Conservation (phyloP, 2,113 vertebrate genomes). For the Oryzias melastigma region DNA sequence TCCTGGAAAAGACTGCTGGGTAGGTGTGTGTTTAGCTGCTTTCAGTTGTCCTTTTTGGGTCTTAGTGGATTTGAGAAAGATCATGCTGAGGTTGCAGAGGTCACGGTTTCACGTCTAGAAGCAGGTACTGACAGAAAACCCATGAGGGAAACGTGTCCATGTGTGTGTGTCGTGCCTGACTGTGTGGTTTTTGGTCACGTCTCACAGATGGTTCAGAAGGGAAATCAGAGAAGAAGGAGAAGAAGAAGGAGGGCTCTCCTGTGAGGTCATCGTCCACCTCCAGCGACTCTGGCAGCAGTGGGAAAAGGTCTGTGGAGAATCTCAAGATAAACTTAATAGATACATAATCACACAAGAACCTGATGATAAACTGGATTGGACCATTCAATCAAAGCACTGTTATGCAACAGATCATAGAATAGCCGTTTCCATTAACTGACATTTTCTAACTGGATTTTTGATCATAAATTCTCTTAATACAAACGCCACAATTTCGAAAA, state of each 20-base stretch:
- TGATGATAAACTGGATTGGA: too few relatives aligned
- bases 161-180: not conserved
- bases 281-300: slow-evolving; percentile 78
- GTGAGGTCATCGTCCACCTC: slow-evolving; percentile 78
- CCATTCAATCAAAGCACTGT: not conserved
- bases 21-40: slow-evolving; percentile 2
- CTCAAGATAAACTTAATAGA: not conserved
- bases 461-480: too few relatives aligned
- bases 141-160: too few relatives aligned
- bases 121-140: not conserved
- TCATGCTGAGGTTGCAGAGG: too few relatives aligned
- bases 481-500: too few relatives aligned
- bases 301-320: slow-evolving; percentile 79
- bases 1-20: slow-evolving; percentile 93
- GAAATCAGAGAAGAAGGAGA: slow-evolving; percentile 79
- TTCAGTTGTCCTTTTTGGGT: too few relatives aligned
- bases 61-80: too few relatives aligned
- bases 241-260: slow-evolving; percentile 78
- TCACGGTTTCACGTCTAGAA: too few relatives aligned
- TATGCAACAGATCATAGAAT: too few relatives aligned
- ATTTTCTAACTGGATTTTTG: too few relatives aligned
- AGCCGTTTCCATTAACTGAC: too few relatives aligned
- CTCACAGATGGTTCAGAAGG: slow-evolving; percentile 76
- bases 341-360: too few relatives aligned
- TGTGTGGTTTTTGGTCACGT: not conserved